Conservation (phyloP, 2,888 invertebrate genomes). For the Drosophila demipolita region DNA sequence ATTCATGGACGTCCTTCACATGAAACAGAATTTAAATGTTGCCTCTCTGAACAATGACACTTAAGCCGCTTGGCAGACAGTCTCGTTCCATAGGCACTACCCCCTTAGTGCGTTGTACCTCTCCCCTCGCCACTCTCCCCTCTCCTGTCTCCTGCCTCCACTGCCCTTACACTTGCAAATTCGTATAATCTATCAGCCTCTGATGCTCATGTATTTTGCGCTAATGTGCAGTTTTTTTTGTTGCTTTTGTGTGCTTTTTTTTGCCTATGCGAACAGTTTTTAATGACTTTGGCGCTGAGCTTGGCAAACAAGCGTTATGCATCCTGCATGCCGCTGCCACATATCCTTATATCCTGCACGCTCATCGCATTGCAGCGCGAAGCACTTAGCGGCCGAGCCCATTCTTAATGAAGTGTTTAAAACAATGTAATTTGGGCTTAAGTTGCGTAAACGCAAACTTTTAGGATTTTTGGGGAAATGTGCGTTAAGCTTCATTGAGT, state of each 20-base stretch:
- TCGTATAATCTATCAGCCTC: slow-evolving; percentile 55
- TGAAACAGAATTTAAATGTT: slow-evolving; percentile 73
- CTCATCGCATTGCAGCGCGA: slow-evolving; percentile 24
- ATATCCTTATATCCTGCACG: slow-evolving; percentile 49
- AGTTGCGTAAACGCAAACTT: slow-evolving; percentile 60
- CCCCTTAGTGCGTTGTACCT: background rate
- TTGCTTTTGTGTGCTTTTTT: slow-evolving; percentile 38
- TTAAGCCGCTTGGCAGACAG: slow-evolving; percentile 75
- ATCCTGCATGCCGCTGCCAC: slow-evolving; percentile 50
- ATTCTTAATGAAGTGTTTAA: slow-evolving; percentile 80
- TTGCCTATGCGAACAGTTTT: slow-evolving; percentile 79
- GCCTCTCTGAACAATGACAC: slow-evolving; percentile 71
- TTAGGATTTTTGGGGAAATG: slow-evolving; percentile 33
- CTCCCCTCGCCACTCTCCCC: background rate
- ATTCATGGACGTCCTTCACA: slow-evolving; percentile 58
- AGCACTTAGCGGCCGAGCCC: slow-evolving; percentile 43
- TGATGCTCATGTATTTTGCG: slow-evolving; percentile 66
- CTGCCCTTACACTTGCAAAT: slow-evolving; percentile 11
- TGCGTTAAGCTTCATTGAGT: slow-evolving; percentile 60
- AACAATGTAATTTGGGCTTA: slow-evolving; percentile 79
- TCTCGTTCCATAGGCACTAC: slow-evolving; percentile 33
- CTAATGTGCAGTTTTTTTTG: slow-evolving; percentile 75
- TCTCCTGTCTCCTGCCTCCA: background rate
- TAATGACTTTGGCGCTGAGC: slow-evolving; percentile 78
- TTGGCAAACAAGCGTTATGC: slow-evolving; percentile 72